Conservation (phyloP, 2,797 vertebrate species). For the Sebastes nivosus region DNA sequence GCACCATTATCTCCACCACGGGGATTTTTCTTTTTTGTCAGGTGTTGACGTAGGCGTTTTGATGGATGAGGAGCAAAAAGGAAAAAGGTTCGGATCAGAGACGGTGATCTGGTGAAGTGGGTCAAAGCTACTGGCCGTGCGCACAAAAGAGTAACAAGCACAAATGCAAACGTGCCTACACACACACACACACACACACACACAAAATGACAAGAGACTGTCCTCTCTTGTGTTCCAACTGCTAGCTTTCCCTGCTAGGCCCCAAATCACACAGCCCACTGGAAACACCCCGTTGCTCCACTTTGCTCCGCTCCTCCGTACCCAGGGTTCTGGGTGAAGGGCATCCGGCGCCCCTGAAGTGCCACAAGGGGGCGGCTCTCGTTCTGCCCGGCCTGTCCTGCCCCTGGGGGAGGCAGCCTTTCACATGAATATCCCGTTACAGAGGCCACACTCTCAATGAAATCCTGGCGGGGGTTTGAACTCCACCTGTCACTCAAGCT, state of each 20-base stretch:
- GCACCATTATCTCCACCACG: constrained; percentile 59
- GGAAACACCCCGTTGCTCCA: constrained; percentile 47
- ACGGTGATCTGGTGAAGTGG: constrained; percentile 62
- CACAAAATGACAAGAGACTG: constrained; percentile 36
- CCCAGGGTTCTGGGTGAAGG: constrained; percentile 38
- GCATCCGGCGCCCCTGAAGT: constrained; percentile 33
- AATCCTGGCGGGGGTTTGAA: constrained; percentile 74
- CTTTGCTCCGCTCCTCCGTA: constrained; percentile 6
- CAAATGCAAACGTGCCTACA: constrained; percentile 56
- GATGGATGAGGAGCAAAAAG: constrained; percentile 26
- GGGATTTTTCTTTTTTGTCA: constrained; percentile 52
- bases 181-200: constrained; percentile 23
- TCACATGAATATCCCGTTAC: constrained; percentile 84
- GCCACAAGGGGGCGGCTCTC: constrained; percentile 71
- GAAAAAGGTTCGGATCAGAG: constrained; percentile 39
- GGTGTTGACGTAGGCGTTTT: constrained; percentile 47
- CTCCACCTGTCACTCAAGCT: constrained; percentile 70
- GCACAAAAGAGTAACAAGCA: constrained; percentile 56
- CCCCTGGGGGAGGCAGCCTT: constrained; percentile 62
- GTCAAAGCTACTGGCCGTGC: constrained; percentile 52
- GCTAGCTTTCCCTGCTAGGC: constrained; percentile 57
- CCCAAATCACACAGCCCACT: constrained; percentile 57
- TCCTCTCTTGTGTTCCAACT: constrained; percentile 50
- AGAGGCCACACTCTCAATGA: constrained; percentile 77
- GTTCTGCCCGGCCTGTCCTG: constrained; percentile 54